Evolutionary conservation across 2,797 vertebrate species (phyloP), one percentile per base, ranked within the genome.

Genomic region (Erethizon dorsatum): DNA sequence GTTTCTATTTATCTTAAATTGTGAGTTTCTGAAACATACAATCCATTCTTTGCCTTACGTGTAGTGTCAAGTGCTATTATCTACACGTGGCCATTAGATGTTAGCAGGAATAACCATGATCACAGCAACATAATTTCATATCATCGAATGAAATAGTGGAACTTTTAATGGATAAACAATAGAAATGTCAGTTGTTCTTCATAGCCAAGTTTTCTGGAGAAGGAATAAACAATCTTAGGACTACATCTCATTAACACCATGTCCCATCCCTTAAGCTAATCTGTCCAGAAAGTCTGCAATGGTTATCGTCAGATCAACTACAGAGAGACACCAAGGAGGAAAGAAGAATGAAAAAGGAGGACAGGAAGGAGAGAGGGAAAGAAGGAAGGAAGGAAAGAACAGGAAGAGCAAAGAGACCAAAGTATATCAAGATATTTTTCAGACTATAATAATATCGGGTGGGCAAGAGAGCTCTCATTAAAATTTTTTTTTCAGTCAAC

Each of bases 11-110:
- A 94, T 79, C 24, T 37, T 83, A 88, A 94, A 85, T 5, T 87
- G 91, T 5, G 41, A 57, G 88, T 78, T 91, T 95, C 82, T 93
- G 84, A 95, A 97, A 92, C 41, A 18, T 83, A 61, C 56, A 1
- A 61, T 3, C 17, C 17, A 20, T 52, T 24, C 50, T 96, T 85
- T 95, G 37, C n/a, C 37, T 37, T 80, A n/a, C 33, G 13, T 61
- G 86, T 26, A 22, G 87, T 41, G 8, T 57, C 31, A 88, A 84
- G 79, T 47, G 11, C 63, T 83, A 31, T 52, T 96, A 41, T 77
- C 22, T 69, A 52, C 56, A 28, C n/a, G 18, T 9, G 13, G 37
- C 47, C 28, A 57, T 50, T 37, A 52, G 17, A n/a, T 56, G 5
- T 5, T 75, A 22, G 15, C 31, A 79, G 61, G 45, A 77, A n/a